Evolutionary conservation across 2,888 invertebrate species (phyloP).

Genomic region (Agonopterix heracliana): DNA sequence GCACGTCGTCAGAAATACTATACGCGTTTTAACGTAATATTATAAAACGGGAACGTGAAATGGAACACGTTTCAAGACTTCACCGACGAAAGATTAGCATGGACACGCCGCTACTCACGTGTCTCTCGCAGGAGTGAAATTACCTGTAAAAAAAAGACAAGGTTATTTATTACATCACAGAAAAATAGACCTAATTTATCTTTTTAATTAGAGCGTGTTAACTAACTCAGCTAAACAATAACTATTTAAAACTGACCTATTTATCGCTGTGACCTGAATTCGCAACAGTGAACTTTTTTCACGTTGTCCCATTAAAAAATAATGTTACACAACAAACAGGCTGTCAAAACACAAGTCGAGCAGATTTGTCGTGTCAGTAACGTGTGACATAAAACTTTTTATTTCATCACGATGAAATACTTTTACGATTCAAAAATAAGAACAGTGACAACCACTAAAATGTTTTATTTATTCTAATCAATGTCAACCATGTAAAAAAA

Average conservation of each 20-base stretch:
- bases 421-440: too few species aligned
- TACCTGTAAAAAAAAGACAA: constrained; percentile 57
- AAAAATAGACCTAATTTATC: constrained; percentile 1
- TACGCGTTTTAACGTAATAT: constrained; percentile 40
- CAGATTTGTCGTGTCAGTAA: constrained; percentile 50
- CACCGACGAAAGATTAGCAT: constrained; percentile 23
- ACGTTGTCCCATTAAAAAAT: constrained; percentile 49
- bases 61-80: constrained; percentile 26
- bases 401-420: too few species aligned
- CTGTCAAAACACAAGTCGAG: constrained; percentile 52
- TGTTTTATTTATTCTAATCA: too few species aligned
- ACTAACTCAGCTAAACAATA: constrained; percentile 52
- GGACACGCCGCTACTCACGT: constrained; percentile 29
- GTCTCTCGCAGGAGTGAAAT: constrained; percentile 19
- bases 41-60: constrained; percentile 42
- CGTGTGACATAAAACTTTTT: constrained; percentile 37
- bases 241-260: constrained; percentile 68
- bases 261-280: constrained; percentile 60
- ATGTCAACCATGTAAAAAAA: too few species aligned
- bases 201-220: constrained; percentile 67
- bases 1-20: constrained; percentile 55
- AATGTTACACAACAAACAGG: constrained; percentile 54
- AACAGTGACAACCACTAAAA: too few species aligned
- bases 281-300: constrained; percentile 55
- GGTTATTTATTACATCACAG: constrained; percentile 26